Conservation (phyloP, 2,797 vertebrate genomes). For the Intellagama lesueurii region DNA sequence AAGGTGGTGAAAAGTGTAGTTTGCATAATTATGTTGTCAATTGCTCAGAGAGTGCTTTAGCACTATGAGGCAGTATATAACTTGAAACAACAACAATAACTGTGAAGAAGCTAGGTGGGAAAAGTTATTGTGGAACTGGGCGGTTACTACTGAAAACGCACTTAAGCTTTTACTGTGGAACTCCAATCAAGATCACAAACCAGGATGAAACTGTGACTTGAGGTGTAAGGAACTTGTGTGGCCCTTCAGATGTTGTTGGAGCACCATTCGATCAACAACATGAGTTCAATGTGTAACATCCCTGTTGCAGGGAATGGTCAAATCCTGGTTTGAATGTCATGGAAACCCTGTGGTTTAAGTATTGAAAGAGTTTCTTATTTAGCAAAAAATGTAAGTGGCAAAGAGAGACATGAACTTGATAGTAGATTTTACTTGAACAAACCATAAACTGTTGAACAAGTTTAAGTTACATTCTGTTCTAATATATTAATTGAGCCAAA, state of each 20-base stretch:
- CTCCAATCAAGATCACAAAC: background rate
- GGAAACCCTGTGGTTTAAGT: background rate
- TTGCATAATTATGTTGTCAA: too few relatives aligned
- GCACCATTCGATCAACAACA: too few relatives aligned
- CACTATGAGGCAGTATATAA: too few relatives aligned
- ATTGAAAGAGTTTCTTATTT: background rate
- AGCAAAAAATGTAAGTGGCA: background rate
- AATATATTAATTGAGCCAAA: background rate
- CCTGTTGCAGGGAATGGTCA: too few relatives aligned
- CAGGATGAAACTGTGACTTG: background rate
- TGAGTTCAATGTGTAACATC: too few relatives aligned
- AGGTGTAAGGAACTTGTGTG: background rate
- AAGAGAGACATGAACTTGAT: background rate
- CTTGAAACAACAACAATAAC: too few relatives aligned
- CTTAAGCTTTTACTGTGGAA: background rate
- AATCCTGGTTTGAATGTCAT: background rate
- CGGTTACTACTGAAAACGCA: background rate
- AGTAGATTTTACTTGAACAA: background rate
- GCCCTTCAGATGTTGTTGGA: too few relatives aligned
- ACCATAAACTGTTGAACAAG: background rate
- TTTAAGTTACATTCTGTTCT: background rate
- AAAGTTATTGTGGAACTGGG: background rate
- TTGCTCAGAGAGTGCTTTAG: too few relatives aligned
- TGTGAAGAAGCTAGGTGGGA: background rate
- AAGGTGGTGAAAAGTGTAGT: too few relatives aligned